Percentiles rank a stretch among this genome's conserved stretches.
Evolutionary conservation across 1,140 invertebrate species (phyloP).

Genomic region (Leptinotarsa texana): DNA sequence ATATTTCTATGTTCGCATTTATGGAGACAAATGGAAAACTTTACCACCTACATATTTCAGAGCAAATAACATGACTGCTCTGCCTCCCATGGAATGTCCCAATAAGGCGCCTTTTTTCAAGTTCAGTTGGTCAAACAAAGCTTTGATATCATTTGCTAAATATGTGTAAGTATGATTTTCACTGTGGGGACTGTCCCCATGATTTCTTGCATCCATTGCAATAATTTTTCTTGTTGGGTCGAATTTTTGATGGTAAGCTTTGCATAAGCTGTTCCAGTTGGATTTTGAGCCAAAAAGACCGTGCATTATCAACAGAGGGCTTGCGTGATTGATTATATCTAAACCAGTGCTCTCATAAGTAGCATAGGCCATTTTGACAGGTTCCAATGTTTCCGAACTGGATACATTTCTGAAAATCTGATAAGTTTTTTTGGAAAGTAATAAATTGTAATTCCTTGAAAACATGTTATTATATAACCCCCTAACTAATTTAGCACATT

Average conservation of each 20-base stretch:
- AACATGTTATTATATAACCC: no score
- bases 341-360: conserved; percentile 59
- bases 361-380: conserved; percentile 64
- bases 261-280: conserved; percentile 83
- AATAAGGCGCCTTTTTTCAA: conserved; percentile 70
- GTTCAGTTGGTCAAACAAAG: conserved; percentile 65
- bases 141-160: conserved; percentile 74
- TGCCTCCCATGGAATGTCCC: conserved; percentile 92
- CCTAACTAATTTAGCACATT: no score
- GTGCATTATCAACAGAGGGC: conserved; percentile 81
- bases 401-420: neutral
- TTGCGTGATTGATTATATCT: conserved; percentile 38
- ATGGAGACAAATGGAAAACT: neutral
- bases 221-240: conserved; percentile 68
- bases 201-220: conserved; percentile 84
- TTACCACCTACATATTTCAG: conserved; percentile 56
- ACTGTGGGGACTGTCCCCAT: conserved; percentile 86
- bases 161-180: conserved; percentile 70
- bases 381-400: conserved; percentile 36
- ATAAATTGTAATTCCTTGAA: no score
- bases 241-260: conserved; percentile 68
- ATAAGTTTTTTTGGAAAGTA: neutral
- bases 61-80: conserved; percentile 78
- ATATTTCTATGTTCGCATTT: conserved; percentile 30
- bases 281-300: conserved; percentile 83